phyloP scores from a whole-genome alignment of 2,113 vertebrate genomes.

The Pedionomus torquatus region DNA sequence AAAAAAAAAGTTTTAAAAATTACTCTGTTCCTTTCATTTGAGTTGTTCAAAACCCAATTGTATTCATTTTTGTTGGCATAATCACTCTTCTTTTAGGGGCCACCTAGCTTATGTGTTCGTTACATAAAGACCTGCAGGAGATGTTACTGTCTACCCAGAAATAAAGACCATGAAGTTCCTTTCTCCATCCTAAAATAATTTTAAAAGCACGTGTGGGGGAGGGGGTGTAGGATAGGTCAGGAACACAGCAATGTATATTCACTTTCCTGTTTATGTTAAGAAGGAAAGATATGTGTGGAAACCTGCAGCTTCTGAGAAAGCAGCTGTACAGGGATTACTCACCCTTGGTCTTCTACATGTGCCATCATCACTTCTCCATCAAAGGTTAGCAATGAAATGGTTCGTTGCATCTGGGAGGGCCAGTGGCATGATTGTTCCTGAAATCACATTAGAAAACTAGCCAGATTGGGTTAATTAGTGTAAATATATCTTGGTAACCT shows the following conservation, averaged over 20 bases:
- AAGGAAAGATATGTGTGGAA: neutral
- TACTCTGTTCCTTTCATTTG: neutral
- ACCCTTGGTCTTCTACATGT: neutral
- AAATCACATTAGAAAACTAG: neutral
- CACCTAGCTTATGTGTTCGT: neutral
- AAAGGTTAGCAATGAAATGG: neutral
- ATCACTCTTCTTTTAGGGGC: neutral
- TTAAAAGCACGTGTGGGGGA: neutral
- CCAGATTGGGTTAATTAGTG: neutral
- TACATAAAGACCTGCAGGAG: neutral
- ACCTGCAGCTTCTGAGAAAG: neutral
- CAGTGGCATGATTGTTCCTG: neutral
- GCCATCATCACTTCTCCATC: neutral
- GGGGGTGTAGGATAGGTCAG: neutral
- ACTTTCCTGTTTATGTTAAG: neutral
- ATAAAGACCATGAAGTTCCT: neutral
- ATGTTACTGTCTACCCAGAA: neutral
- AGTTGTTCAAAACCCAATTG: neutral
- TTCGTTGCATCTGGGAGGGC: neutral
- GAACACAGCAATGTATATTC: neutral
- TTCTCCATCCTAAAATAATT: neutral
- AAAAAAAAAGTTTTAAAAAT: neutral
- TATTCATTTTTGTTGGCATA: neutral
- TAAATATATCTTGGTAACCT: neutral
- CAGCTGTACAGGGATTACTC: neutral